These are phyloP conservation scores for Tigriopus japonicus DNA, from an alignment of 1,140 invertebrate species.

Conservation along the genomic window DNA sequence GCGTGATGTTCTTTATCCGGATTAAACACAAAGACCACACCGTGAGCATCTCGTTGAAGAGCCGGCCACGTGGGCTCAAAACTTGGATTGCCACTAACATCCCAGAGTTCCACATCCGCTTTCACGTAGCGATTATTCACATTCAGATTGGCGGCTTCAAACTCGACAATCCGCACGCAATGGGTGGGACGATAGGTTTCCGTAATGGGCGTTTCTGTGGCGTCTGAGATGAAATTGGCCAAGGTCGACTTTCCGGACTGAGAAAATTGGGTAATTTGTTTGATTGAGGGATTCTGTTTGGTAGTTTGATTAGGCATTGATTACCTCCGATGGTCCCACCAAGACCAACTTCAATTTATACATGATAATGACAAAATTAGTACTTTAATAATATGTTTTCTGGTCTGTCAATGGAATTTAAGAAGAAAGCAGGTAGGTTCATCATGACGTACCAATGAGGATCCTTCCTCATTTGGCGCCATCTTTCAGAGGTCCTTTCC, in stretches of 20 bases:
- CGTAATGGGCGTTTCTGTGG: neutral
- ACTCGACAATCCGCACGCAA: neutral
- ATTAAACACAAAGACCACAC: neutral
- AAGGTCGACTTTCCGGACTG: neutral
- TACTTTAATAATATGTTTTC: too few relatives aligned
- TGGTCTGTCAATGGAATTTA: too few relatives aligned
- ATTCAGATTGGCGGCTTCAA: neutral
- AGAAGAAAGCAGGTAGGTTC: too few relatives aligned
- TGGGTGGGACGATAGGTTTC: neutral
- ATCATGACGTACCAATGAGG: too few relatives aligned
- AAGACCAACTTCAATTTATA: too few relatives aligned
- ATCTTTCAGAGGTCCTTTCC: too few relatives aligned
- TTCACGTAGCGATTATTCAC: neutral
- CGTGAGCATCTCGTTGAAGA: neutral
- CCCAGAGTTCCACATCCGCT: neutral
- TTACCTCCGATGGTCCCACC: too few relatives aligned
- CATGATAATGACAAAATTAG: too few relatives aligned
- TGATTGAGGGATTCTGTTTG: too few relatives aligned
- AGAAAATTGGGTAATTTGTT: neutral
- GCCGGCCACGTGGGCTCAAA: neutral
- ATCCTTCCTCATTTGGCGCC: too few relatives aligned
- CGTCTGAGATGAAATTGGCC: neutral
- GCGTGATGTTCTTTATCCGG: neutral
- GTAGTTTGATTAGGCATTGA: too few relatives aligned
- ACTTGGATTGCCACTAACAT: neutral